Base-by-base conservation (phyloP, 2,888 invertebrate genomes). In the Rhyacophila evoluta region DNA sequence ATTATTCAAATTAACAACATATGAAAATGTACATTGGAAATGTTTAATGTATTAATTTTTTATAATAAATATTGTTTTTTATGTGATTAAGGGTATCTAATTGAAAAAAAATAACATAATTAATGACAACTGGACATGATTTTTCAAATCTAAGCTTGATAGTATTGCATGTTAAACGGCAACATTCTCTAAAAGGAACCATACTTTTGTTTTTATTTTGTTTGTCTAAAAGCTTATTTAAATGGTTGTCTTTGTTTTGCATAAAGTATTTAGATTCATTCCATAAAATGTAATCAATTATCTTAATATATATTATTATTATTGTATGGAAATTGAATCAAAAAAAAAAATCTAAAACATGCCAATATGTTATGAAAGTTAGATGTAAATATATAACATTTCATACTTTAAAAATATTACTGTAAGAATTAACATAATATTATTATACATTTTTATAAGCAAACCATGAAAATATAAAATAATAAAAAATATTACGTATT, bases 401-500 rank as follows among this genome's bases (percentile, higher is more conserved):
- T 55, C 55, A 25, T 55, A 55, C 55, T 55, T 25, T 55, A 55
- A 41, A 55, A 25, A 19, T 55, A 55, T 55, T 19, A 55, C 19
- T 19, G 25, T 55, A 55, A 55, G 55, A 10, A 55, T 2, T 55
- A 55, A 25, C 55, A 19, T 55, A n/a, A n/a, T n/a, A 39, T 39
- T 39, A 55, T 55, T 55, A 55, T 55, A 55, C 55, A 55, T 55
- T 55, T 55, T 55, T 55, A 55, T 55, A 55, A 55, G 25, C 25
- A 55, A 55, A 39, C n/a, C 6, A 39, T 39, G 39, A 39, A 39
- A 55, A 19, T 55, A 55, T 55, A 55, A 55, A 55, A 55, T 25
- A 19, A 55, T 19, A 19, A 55, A 55, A 41, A 55, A 55, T 55
- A 55, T 55, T 25, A 1, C 15, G 19, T 19, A 25, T 55, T 55